Evolutionary conservation across 2,888 invertebrate genomes (phyloP).

Genomic region (Cynaeus angustus): DNA sequence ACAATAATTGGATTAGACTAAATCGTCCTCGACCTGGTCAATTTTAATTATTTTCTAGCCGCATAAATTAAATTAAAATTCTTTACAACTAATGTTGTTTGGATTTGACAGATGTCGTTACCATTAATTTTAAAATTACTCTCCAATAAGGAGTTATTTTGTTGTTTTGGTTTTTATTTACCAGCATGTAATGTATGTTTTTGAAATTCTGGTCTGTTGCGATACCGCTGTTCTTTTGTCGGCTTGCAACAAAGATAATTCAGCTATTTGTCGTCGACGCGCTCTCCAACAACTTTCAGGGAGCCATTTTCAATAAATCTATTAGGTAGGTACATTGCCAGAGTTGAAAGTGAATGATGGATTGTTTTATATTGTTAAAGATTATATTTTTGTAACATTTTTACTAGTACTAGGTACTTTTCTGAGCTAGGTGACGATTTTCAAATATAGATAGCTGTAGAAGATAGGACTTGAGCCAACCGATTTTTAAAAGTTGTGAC

Average conservation of each 20-base stretch:
- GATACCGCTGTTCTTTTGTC: conserved; percentile 61
- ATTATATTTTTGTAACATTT: no score
- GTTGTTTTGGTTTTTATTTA: conserved; percentile 31
- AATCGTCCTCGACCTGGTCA: conserved; percentile 39
- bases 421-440: no score
- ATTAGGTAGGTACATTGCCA: conserved; percentile 5
- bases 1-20: conserved; percentile 43
- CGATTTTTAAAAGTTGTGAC: no score
- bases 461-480: no score
- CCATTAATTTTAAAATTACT: conserved; percentile 24
- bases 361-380: conserved; percentile 4
- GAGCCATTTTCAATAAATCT: conserved; percentile 60
- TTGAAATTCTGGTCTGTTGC: conserved; percentile 37
- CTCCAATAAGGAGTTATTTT: conserved; percentile 23
- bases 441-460: no score
- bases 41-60: conserved; percentile 14
- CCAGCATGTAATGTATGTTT: conserved; percentile 36
- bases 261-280: conserved; percentile 62
- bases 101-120: conserved; percentile 28
- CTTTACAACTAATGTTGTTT: conserved; percentile 1
- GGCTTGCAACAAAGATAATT: conserved; percentile 61
- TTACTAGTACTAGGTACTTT: no score
- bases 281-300: conserved; percentile 58
- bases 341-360: conserved; percentile 2
- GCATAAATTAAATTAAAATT: conserved; percentile 37